phyloP scores from a whole-genome alignment of 2,113 vertebrate species.

The Heliornis fulica region DNA sequence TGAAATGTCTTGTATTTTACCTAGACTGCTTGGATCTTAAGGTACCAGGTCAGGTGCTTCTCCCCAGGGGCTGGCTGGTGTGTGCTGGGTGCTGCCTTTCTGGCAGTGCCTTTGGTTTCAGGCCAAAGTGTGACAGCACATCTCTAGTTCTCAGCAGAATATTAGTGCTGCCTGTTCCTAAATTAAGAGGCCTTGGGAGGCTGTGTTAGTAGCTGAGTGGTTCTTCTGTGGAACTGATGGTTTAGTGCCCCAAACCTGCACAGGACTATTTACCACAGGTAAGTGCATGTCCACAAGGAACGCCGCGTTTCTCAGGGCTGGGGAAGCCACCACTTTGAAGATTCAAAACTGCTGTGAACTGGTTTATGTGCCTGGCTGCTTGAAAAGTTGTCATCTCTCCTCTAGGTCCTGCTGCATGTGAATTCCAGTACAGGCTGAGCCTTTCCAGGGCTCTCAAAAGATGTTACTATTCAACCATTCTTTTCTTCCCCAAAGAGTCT shows the following conservation, averaged over 20 bases:
- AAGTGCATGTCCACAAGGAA: not conserved
- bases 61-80: not conserved
- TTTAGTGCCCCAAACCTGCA: not conserved
- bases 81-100: not conserved
- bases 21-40: not conserved
- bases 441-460: not conserved
- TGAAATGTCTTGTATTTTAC: not conserved
- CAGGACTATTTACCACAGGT: not conserved
- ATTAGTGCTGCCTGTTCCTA: not conserved
- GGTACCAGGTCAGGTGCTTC: not conserved
- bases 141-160: not conserved
- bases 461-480: not conserved
- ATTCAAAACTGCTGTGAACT: not conserved
- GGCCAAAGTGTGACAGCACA: not conserved
- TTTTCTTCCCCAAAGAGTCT: not conserved
- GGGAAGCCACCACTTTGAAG: rapidly evolving
- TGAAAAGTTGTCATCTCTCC: not conserved
- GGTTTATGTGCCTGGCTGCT: not conserved
- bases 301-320: not conserved
- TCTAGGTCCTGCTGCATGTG: not conserved
- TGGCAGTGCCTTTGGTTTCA: not conserved
- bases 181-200: not conserved
- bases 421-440: not conserved
- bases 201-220: not conserved
- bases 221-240: not conserved